Evolutionary conservation across 2,797 vertebrate genomes (phyloP), one percentile per base, ranked within the genome.

Genomic region (Galagoides demidoff): DNA sequence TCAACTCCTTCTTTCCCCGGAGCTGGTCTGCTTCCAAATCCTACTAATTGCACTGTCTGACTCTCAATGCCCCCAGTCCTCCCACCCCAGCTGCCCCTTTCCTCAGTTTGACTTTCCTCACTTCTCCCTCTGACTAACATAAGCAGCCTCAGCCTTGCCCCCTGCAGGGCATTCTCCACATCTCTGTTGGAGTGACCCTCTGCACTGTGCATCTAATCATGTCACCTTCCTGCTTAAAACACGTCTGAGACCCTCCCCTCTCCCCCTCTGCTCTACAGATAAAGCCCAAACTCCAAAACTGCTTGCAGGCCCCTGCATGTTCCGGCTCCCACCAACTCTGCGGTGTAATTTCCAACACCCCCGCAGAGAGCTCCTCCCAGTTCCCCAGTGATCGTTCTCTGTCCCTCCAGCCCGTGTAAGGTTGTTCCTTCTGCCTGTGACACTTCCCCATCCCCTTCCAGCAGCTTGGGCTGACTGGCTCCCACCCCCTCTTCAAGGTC

Each of bases 361-460:
- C 73, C 49, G 8, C 82, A 27, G 71, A 94, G 37, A 83, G 2
- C 25, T 19, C 8, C 83, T 97, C 39, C 92, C 92, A 84, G 76
- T 89, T 92, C 87, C 91, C 70, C 7, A 20, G 0, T 2, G 43
- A 34, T 55, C 34, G 4, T 0, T 11, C 45, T 25, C 10, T 7
- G 34, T 29, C 78, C 29, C 23, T 43, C 63, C 12, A 0, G 31
- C 73, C 87, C 25, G 22, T 7, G 2, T 11, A 7, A 19, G 0
- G 0, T 37, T 57, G 14, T 49, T 52, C 20, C 39, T 52, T 83
- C 22, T 6, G 29, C 76, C 39, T 3, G 7, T 4, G 16, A 20
- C 52, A 3, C 74, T 55, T 92, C 68, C 87, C 61, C 16, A 1
- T 27, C 23, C 61, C 70, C 16, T 43, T 49, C 39, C 59, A n/a